phyloP scores from a whole-genome alignment of 2,113 vertebrate species.

The Cyprinodon variegatus region DNA sequence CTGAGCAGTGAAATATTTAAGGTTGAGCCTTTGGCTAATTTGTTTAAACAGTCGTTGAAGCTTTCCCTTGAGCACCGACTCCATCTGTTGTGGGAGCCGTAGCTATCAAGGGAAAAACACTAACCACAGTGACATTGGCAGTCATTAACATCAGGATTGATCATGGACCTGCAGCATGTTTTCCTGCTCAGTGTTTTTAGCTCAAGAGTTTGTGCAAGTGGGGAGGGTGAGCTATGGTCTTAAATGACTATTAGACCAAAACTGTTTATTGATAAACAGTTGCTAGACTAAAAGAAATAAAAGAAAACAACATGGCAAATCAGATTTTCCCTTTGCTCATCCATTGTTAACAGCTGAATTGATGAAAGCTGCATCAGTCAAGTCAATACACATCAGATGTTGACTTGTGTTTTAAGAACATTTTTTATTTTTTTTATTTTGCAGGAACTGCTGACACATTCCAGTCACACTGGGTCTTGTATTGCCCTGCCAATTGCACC shows the following conservation, averaged over 20 bases:
- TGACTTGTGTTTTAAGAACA: background rate
- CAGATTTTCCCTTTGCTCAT: background rate
- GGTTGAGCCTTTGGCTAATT: slow-evolving; percentile 60
- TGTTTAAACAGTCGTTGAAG: slow-evolving; percentile 69
- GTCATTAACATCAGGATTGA: slow-evolving; percentile 53
- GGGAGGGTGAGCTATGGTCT: background rate
- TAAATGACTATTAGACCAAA: background rate
- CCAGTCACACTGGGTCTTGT: too few species aligned
- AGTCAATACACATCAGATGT: background rate
- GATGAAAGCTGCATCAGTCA: background rate
- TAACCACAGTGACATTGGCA: slow-evolving; percentile 53
- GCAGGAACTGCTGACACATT: too few species aligned
- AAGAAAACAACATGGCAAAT: background rate
- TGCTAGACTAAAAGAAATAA: background rate
- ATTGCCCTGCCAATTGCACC: too few species aligned
- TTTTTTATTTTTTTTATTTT: background rate
- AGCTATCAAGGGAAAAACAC: slow-evolving; percentile 33
- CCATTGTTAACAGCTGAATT: background rate
- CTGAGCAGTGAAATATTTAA: slow-evolving; percentile 57
- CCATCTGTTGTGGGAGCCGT: slow-evolving; percentile 57
- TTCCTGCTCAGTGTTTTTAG: background rate
- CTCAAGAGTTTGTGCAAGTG: slow-evolving; percentile 19
- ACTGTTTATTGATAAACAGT: background rate
- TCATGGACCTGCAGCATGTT: slow-evolving; percentile 34
- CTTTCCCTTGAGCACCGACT: slow-evolving; percentile 27